Percentiles rank a stretch among this genome's conserved stretches.
These are phyloP conservation scores for Tapirus indicus DNA, from an alignment of 2,797 vertebrate genomes.

Conservation along the genomic window DNA sequence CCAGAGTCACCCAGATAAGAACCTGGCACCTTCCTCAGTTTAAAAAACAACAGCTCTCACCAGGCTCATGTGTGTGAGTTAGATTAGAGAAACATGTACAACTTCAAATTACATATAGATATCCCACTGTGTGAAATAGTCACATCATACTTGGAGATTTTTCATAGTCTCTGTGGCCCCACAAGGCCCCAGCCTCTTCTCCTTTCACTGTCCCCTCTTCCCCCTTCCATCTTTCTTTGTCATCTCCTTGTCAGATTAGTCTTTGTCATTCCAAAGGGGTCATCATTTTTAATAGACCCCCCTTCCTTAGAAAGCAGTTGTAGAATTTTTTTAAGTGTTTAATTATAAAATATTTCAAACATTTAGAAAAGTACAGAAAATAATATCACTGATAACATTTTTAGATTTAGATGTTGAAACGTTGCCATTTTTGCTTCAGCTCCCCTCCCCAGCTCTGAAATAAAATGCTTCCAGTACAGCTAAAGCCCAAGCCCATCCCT, in stretches of 20 bases:
- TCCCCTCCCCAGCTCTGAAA: background rate
- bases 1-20: background rate
- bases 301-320: background rate
- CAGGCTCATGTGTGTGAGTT: rapidly evolving
- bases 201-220: background rate
- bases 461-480: conserved; percentile 2
- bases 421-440: background rate
- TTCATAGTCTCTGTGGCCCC: background rate
- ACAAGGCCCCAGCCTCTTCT: background rate
- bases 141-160: background rate
- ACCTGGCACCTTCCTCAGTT: background rate
- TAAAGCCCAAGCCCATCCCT: background rate
- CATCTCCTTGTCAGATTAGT: background rate
- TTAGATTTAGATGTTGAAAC: conserved; percentile 40
- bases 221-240: background rate
- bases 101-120: background rate
- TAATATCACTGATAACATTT: background rate
- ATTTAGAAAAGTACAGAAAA: conserved; percentile 21
- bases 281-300: background rate
- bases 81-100: background rate
- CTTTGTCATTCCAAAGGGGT: background rate
- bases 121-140: background rate
- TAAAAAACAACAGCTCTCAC: background rate
- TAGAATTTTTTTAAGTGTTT: background rate
- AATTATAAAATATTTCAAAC: background rate